phyloP scores from a whole-genome alignment of 2,797 vertebrate genomes.

The Cirrhinus molitorella region DNA sequence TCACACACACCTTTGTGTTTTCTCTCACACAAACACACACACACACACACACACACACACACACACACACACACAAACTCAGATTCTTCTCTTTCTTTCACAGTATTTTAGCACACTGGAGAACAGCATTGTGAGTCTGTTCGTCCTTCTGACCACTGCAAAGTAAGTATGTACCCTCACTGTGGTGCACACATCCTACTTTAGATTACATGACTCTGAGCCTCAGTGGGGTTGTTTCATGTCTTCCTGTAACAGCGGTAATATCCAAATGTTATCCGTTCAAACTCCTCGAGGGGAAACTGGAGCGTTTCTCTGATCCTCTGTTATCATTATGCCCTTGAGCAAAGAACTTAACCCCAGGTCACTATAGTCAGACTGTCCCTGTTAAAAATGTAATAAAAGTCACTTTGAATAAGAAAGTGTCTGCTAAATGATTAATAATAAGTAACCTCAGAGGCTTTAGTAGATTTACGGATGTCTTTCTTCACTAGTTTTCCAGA shows the following conservation, averaged over 20 bases:
- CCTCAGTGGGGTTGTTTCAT: not conserved
- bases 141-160: conserved; percentile 96
- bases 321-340: not conserved
- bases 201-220: not conserved
- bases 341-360: not conserved
- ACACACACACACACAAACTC: not conserved
- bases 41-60: too few relatives aligned
- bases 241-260: conserved; percentile 2
- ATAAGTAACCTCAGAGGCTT: not conserved
- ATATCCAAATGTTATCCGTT: not conserved
- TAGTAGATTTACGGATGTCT: not conserved
- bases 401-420: not conserved
- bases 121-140: conserved; percentile 96
- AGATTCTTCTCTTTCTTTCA: conserved; percentile 29
- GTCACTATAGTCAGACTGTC: not conserved
- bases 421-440: not conserved
- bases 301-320: not conserved
- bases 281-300: not conserved
- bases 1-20: not conserved
- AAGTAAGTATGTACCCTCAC: conserved; percentile 83
- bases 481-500: conserved; percentile 89
- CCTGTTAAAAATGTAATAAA: not conserved
- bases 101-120: conserved; percentile 97
- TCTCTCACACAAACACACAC: not conserved
- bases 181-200: conserved; percentile 8